phyloP scores from a whole-genome alignment of 2,113 vertebrate genomes.

The Pavo muticus region DNA sequence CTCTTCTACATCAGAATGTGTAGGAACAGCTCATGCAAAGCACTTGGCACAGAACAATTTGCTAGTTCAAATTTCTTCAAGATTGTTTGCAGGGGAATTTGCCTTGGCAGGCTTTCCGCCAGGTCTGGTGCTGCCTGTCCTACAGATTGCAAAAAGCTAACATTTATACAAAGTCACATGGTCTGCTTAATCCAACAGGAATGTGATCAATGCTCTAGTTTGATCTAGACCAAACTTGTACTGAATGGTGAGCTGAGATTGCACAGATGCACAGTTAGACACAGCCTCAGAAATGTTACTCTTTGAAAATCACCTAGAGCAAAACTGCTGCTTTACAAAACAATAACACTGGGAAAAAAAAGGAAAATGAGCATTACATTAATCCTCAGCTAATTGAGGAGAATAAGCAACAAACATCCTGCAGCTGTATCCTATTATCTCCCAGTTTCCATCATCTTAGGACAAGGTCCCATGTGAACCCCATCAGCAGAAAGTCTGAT shows the following conservation, averaged over 20 bases:
- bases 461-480: accelerated
- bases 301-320: background rate
- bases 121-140: background rate
- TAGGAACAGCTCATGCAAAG: background rate
- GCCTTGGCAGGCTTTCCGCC: background rate
- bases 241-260: background rate
- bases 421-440: background rate
- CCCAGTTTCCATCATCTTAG: background rate
- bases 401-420: background rate
- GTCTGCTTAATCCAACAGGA: background rate
- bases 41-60: background rate
- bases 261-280: background rate
- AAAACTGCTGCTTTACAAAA: background rate
- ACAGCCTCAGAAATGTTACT: background rate
- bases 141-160: background rate
- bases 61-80: background rate
- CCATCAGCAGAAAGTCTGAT: background rate
- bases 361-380: background rate
- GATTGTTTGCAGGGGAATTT: background rate
- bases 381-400: background rate
- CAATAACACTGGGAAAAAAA: background rate
- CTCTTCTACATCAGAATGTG: background rate
- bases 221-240: background rate
- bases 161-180: background rate
- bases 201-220: background rate